Evolutionary conservation across 2,113 vertebrate species (phyloP).

Genomic region (Rhodinocichla rosea): DNA sequence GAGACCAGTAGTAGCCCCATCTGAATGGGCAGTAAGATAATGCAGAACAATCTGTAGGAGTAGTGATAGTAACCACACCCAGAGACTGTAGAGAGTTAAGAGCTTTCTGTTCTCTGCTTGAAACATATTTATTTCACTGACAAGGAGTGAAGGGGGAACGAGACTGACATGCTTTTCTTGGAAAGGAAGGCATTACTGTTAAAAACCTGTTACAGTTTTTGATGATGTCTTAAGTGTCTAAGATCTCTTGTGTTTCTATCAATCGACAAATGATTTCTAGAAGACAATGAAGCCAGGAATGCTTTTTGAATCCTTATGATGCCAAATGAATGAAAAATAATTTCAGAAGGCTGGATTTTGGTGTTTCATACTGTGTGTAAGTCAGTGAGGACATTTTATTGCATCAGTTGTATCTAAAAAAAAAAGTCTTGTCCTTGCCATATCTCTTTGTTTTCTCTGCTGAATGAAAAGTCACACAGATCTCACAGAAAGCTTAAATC

Average conservation of each 20-base stretch:
- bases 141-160: not conserved
- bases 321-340: not conserved
- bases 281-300: not conserved
- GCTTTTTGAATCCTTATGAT: not conserved
- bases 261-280: not conserved
- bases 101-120: not conserved
- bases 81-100: conserved; percentile 7
- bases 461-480: not conserved
- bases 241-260: not conserved
- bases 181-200: not conserved
- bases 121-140: conserved; percentile 31
- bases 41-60: not conserved
- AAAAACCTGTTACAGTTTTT: not conserved
- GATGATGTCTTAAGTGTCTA: not conserved
- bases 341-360: not conserved
- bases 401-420: not conserved
- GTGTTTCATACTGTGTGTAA: not conserved
- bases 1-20: not conserved
- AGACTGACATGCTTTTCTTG: not conserved
- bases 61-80: conserved; percentile 35
- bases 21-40: conserved; percentile 23
- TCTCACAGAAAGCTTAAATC: not conserved
- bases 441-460: not conserved
- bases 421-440: not conserved
- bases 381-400: not conserved